These are phyloP conservation scores for Heliconius nattereri DNA, from an alignment of 1,140 invertebrate genomes.

Conservation along the genomic window DNA sequence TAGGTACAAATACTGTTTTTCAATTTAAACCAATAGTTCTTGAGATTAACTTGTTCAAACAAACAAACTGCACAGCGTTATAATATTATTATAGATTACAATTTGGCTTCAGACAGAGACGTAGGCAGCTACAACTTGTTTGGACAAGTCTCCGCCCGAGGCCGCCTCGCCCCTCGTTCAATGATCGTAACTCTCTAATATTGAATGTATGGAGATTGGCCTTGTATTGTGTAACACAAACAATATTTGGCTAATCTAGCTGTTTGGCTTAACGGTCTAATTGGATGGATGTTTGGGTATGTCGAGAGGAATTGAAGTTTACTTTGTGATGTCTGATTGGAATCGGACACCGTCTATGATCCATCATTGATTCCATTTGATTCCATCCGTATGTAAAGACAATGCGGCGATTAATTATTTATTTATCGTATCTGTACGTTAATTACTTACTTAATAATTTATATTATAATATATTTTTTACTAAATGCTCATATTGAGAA, in stretches of 20 bases:
- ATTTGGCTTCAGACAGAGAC: conserved; percentile 32
- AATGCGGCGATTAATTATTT: not conserved
- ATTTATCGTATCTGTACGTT: not conserved
- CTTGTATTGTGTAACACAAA: conserved; percentile 67
- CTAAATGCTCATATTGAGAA: no score
- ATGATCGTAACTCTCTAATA: conserved; percentile 64
- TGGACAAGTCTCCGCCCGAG: conserved; percentile 49
- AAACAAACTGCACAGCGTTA: no score
- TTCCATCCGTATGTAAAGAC: not conserved
- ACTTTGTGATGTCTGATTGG: conserved; percentile 32
- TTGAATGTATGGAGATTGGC: conserved; percentile 68
- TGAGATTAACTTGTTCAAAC: no score
- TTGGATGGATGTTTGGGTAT: conserved; percentile 64
- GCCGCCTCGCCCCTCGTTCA: conserved; percentile 52
- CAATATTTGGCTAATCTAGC: conserved; percentile 70
- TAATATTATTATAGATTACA: conserved; percentile 20
- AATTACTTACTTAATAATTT: not conserved
- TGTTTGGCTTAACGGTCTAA: conserved; percentile 68
- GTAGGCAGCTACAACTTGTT: conserved; percentile 43
- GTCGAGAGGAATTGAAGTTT: conserved; percentile 46
- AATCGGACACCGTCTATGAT: conserved; percentile 23
- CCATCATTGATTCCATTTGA: conserved; percentile 34
- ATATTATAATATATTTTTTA: not conserved
- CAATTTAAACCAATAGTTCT: no score
- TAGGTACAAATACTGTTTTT: not conserved